Base-by-base conservation (phyloP, 2,797 vertebrate species). In the Paguma larvata region DNA sequence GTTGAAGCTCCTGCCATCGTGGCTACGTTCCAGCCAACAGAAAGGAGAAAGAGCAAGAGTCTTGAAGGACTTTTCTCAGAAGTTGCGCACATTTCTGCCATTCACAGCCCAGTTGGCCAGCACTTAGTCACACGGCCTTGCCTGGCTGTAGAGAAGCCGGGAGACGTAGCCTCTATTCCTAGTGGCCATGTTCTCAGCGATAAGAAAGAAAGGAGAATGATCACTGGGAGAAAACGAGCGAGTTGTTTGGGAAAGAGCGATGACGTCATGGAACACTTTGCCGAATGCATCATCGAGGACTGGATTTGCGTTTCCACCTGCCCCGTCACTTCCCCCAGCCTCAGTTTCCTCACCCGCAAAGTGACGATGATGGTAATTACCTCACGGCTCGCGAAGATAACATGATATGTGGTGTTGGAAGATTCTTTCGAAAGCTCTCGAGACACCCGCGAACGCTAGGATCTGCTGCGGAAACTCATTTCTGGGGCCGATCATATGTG, bases 261-360 rank as follows among this genome's bases (percentile, higher is more conserved):
- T 11, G 53, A 6, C 30, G 46, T 72, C 2, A 0, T 3, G n/a
- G 38, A 32, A 46, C 46, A 19, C 6, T 0, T 0, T 16, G 27
- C 30, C 7, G 38, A 91, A 14, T 1, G 27, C 53, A 32, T 12
- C 3, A 38, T 38, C 0, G 65, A 73, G 23, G 65, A 53, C 8
- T 7, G 0, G 12, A 0, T 63, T 75, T 27, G 5, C 11, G 3
- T 32, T 46, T 46, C 18, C 10, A 2, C 67, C 30, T 68, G 65
- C 21, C 48, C 18, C 14, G 0, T 25, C 27, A 6, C 34, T 70
- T 82, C 34, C 44, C 41, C 2, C 3, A 32, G 44, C 25, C 63
- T 68, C 48, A 14, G 3, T 80, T 85, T 82, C 51, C 67, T 88
- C 18, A 14, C 15, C 73, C 51, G 3, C 4, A 6, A 63, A 63